Evolutionary conservation across 2,888 invertebrate genomes (phyloP).

Genomic region (Hedychridium roseum): DNA sequence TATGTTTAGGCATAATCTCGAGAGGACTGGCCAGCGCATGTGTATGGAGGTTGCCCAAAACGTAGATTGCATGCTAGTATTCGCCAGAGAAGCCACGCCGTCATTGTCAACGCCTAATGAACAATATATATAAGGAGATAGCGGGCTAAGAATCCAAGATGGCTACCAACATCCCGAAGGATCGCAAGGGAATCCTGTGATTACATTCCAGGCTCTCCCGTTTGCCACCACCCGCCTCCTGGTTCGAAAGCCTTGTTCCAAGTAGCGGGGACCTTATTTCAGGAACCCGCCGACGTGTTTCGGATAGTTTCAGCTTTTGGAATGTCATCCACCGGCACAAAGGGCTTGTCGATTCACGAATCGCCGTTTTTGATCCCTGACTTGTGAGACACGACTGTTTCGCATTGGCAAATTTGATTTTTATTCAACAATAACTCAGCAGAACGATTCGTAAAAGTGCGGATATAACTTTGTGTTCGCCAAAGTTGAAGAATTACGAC

Average conservation of each 20-base stretch:
- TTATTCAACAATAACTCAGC: too few relatives aligned
- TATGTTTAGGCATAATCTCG: too few relatives aligned
- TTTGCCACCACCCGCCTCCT: slow-evolving; percentile 18
- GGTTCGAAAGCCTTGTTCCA: slow-evolving; percentile 21
- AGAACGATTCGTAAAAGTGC: too few relatives aligned
- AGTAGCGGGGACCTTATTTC: slow-evolving; percentile 39
- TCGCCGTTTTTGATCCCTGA: too few relatives aligned
- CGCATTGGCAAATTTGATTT: too few relatives aligned
- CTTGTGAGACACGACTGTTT: too few relatives aligned
- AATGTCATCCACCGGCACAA: too few relatives aligned
- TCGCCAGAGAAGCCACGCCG: slow-evolving; percentile 33
- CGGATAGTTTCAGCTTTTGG: slow-evolving; percentile 35
- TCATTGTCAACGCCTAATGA: slow-evolving; percentile 57
- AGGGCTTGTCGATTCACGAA: too few relatives aligned
- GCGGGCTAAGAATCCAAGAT: slow-evolving; percentile 61
- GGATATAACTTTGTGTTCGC: too few relatives aligned
- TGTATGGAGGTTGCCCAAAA: neutral
- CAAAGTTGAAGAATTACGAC: too few relatives aligned
- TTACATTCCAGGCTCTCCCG: slow-evolving; percentile 58
- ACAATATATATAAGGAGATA: slow-evolving; percentile 51
- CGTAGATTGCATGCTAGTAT: too few relatives aligned
- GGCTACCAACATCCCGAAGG: slow-evolving; percentile 58
- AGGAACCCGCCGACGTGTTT: slow-evolving; percentile 26
- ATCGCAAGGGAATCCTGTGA: slow-evolving; percentile 62
- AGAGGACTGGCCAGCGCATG: too few relatives aligned